A percentile compares a stretch with the other conserved stretches of the same genome.
These are phyloP conservation scores for Euplagia quadripunctaria DNA, from an alignment of 2,888 invertebrate species.

Conservation along the genomic window DNA sequence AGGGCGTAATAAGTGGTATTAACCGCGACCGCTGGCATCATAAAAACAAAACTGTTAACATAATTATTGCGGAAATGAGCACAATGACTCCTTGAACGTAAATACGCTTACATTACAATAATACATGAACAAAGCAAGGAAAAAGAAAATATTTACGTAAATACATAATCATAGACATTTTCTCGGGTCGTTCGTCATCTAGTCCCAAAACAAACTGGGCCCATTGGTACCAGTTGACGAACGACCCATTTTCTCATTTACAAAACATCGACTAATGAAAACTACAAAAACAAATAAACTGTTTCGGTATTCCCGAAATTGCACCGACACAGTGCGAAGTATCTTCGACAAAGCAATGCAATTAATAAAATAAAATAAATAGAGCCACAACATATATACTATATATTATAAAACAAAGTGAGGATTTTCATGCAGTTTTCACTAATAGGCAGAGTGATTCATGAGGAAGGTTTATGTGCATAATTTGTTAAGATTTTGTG, in stretches of 20 bases:
- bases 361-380: neutral
- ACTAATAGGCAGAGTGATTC: too few species aligned
- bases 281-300: too few species aligned
- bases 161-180: too few species aligned
- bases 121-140: neutral
- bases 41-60: slow-evolving; percentile 17
- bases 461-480: too few species aligned
- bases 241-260: too few species aligned
- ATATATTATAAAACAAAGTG: too few species aligned
- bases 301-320: neutral
- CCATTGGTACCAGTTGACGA: too few species aligned
- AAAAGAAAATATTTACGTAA: neutral
- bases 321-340: neutral
- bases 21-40: neutral
- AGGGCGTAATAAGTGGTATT: slow-evolving; percentile 13
- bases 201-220: too few species aligned
- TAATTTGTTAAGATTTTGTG: too few species aligned
- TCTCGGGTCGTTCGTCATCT: too few species aligned
- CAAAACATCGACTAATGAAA: too few species aligned
- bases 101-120: neutral
- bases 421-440: too few species aligned
- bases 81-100: neutral
- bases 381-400: neutral
- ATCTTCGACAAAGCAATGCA: neutral
- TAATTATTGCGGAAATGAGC: slow-evolving; percentile 9